Evolutionary conservation across 2,797 vertebrate species (phyloP).

Genomic region (Loris lydekkerianus): DNA sequence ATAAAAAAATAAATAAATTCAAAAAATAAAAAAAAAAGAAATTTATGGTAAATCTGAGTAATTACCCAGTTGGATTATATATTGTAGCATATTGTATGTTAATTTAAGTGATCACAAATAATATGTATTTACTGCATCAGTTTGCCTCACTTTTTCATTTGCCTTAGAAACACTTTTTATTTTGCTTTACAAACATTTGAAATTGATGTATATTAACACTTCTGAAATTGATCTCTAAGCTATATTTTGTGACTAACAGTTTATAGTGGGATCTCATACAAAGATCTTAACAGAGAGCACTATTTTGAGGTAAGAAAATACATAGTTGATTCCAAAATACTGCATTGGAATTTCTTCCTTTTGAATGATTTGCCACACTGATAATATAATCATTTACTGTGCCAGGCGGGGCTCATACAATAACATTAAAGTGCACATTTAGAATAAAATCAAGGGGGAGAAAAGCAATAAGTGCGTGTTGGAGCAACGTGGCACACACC

Average conservation of each 20-base stretch:
- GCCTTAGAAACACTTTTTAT: background rate
- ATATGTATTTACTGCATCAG: background rate
- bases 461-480: background rate
- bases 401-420: background rate
- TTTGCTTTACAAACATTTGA: background rate
- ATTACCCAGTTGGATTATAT: conserved; percentile 48
- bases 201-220: background rate
- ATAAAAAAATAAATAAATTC: no score
- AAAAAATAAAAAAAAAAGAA: no score
- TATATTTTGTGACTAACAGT: conserved; percentile 7
- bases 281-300: background rate
- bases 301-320: conserved; percentile 42
- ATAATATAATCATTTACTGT: background rate
- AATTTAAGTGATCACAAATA: background rate
- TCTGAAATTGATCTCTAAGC: background rate
- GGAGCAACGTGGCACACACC: background rate
- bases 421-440: conserved; percentile 6
- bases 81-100: background rate
- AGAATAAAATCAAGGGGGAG: background rate
- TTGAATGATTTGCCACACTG: background rate
- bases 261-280: background rate
- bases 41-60: conserved; percentile 27
- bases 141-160: background rate
- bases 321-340: background rate
- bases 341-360: background rate